phyloP scores from a whole-genome alignment of 1,140 invertebrate species.

The Pogonomyrmex californicus region DNA sequence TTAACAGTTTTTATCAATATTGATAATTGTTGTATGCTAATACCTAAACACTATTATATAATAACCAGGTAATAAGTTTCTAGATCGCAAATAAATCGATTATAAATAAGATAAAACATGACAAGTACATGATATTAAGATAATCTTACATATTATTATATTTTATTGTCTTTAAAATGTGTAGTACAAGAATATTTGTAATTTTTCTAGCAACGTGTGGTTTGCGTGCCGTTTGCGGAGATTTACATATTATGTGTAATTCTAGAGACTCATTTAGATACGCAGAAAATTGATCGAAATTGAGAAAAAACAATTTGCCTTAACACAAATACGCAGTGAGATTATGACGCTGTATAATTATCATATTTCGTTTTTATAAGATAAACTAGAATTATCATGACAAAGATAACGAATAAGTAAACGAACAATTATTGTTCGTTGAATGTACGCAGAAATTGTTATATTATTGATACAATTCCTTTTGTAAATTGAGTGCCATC shows the following conservation, averaged over 20 bases:
- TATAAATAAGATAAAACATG: slow-evolving; percentile 61
- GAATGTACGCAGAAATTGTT: neutral
- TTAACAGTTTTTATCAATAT: slow-evolving; percentile 32
- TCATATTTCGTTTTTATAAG: slow-evolving; percentile 33
- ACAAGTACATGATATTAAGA: slow-evolving; percentile 21
- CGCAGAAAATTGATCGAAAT: neutral
- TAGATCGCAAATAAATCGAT: slow-evolving; percentile 80
- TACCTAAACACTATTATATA: slow-evolving; percentile 75
- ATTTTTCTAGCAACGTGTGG: neutral
- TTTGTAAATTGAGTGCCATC: neutral
- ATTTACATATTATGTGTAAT: slow-evolving; percentile 45
- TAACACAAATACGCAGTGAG: neutral
- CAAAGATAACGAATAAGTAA: neutral
- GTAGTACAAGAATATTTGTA: neutral
- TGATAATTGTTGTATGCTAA: slow-evolving; percentile 73
- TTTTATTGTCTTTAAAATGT: slow-evolving; percentile 30
- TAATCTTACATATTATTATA: slow-evolving; percentile 32
- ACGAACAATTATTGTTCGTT: slow-evolving; percentile 1
- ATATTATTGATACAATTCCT: neutral
- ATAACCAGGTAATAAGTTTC: slow-evolving; percentile 80
- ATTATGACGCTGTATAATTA: slow-evolving; percentile 13
- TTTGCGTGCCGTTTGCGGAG: neutral
- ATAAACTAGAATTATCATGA: slow-evolving; percentile 34
- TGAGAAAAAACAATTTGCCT: slow-evolving; percentile 3
- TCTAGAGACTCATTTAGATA: slow-evolving; percentile 20